Percentiles rank a stretch among this genome's conserved stretches.
Evolutionary conservation across 2,797 vertebrate species (phyloP).

Genomic region (Hemibagrus guttatus): DNA sequence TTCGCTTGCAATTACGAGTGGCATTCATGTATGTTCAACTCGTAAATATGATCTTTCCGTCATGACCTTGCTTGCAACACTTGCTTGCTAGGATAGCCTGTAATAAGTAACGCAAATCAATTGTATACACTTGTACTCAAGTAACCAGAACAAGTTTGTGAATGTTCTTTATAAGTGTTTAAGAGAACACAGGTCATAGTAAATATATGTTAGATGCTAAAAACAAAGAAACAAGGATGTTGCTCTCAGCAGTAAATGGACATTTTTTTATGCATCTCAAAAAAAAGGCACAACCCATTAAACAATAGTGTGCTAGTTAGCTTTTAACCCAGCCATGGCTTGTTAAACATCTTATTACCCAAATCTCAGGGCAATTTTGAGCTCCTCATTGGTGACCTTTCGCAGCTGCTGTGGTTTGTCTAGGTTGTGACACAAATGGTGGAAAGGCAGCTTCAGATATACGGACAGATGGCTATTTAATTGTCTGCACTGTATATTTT

Average conservation of each 20-base stretch:
- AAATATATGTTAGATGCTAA: not conserved
- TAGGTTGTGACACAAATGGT: constrained; percentile 42
- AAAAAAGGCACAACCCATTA: not conserved
- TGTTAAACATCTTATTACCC: not conserved
- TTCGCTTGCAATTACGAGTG: no score
- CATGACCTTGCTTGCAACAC: not conserved
- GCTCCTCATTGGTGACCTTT: constrained; percentile 19
- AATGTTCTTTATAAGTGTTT: not conserved
- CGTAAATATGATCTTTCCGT: no score
- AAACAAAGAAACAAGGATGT: not conserved
- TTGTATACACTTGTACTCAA: not conserved
- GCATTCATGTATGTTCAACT: no score
- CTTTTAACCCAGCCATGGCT: not conserved
- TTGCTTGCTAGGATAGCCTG: not conserved
- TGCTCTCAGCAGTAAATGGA: not conserved
- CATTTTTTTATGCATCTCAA: not conserved
- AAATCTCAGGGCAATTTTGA: constrained; percentile 13
- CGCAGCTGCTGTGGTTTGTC: constrained; percentile 47
- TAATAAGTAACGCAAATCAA: not conserved
- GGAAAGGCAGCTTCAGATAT: constrained; percentile 43
- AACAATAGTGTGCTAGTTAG: not conserved
- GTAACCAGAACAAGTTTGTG: not conserved
- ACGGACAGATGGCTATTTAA: constrained; percentile 45
- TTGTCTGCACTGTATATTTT: constrained; percentile 46
- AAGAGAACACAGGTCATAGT: not conserved